A percentile compares a stretch with the other conserved stretches of the same genome.
phyloP scores from a whole-genome alignment of 2,113 vertebrate genomes.

The Urocolius indicus region DNA sequence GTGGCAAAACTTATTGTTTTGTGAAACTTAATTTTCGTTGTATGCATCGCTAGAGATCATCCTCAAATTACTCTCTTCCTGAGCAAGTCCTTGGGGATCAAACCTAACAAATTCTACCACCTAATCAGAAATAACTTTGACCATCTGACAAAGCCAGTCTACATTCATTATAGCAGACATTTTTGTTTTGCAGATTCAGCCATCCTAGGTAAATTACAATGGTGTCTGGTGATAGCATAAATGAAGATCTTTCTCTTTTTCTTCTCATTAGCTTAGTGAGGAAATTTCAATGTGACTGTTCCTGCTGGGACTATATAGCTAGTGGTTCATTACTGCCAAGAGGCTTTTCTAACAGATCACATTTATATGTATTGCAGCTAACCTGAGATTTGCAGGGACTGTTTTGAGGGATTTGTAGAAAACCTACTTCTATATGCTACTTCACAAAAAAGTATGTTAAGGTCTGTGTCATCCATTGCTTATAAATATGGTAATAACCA shows the following conservation, averaged over 20 bases:
- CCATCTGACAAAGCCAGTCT: background rate
- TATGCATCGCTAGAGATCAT: background rate
- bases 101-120: background rate
- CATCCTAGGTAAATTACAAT: background rate
- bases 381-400: background rate
- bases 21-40: conserved; percentile 37
- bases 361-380: background rate
- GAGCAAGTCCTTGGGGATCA: background rate
- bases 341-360: background rate
- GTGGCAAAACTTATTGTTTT: conserved; percentile 23
- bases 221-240: background rate
- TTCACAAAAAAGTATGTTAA: background rate
- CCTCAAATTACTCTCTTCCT: background rate
- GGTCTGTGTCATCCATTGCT: background rate
- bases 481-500: background rate
- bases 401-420: background rate
- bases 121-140: background rate
- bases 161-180: background rate
- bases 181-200: background rate
- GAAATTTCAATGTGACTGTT: background rate
- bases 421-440: background rate
- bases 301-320: background rate
- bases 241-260: background rate
- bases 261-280: background rate
- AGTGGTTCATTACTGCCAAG: background rate